These are phyloP conservation scores for Diadema setosum DNA, from an alignment of 35 echinoderm and acorn worm genomes.

Conservation along the genomic window DNA sequence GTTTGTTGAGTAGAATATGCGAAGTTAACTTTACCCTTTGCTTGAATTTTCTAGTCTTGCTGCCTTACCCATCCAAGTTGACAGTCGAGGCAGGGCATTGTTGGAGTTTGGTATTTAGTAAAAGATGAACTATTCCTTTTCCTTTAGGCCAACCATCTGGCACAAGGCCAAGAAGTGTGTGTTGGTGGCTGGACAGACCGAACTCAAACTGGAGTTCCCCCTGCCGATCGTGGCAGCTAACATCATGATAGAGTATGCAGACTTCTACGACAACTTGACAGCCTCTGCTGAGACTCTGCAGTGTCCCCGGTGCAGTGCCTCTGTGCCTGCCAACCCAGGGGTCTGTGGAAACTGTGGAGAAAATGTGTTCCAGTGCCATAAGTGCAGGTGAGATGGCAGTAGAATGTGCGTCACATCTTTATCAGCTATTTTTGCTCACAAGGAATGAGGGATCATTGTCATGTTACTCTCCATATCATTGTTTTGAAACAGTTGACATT, in stretches of 20 bases:
- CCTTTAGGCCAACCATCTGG: slow-evolving; percentile 89
- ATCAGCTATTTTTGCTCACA: no score
- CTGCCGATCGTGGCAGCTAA: slow-evolving; percentile 97
- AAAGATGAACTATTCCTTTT: background rate
- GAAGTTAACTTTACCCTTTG: no score
- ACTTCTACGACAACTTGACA: slow-evolving; percentile 99
- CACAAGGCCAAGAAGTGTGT: slow-evolving; percentile 98
- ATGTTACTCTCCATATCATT: no score
- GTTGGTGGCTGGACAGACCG: slow-evolving; percentile 89
- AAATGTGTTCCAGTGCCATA: slow-evolving; percentile 99
- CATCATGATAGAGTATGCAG: slow-evolving; percentile 98
- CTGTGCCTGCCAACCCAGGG: slow-evolving; percentile 93
- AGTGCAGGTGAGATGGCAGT: slow-evolving; percentile 89
- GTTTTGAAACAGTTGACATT: no score
- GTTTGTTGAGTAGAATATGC: no score
- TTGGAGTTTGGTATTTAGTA: background rate
- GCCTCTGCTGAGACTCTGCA: slow-evolving; percentile 99
- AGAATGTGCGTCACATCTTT: no score
- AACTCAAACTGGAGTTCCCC: slow-evolving; percentile 96
- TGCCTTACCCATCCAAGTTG: no score
- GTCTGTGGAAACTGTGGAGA: slow-evolving; percentile 98
- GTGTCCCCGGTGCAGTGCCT: slow-evolving; percentile 97
- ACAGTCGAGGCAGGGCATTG: no score
- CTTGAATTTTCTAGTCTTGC: no score
- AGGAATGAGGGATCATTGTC: no score